Evolutionary conservation across 2,113 vertebrate species (phyloP), one percentile per base, ranked within the genome.

Genomic region (Cercocebus atys): DNA sequence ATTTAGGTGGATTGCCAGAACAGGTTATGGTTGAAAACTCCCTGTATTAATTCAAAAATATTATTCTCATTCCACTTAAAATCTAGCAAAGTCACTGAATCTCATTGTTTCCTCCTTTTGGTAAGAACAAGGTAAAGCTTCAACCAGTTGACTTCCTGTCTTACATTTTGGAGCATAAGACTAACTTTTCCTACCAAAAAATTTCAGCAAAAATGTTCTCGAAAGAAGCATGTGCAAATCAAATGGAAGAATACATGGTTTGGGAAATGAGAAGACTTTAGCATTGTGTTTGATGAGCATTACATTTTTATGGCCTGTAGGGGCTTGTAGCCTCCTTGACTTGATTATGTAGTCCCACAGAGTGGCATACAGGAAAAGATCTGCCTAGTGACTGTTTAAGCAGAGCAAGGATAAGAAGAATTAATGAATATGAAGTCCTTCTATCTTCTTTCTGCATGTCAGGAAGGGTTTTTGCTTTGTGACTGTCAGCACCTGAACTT

Each of bases 241-340:
- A 59, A 52, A 92, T 61, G 73, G 94, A 97, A 76, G 38, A 66
- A 47, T 59, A 50, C 47, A 22, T 76, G 52, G 30, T 27, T 38
- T 85, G 90, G 83, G 43, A 88, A 88, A 47, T 32, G 73, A 76
- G 40, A 82, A 20, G 40, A 32, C 3, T 32, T 35, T 8, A 88
- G 66, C 25, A 30, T 16, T 47, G 45, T 68, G 7, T 79, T 68
- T 92, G 16, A 88, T 50, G 76, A 96, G 57, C 16, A 18, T 80
- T 61, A 61, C 50, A 3, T 85, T 90, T 94, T 82, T 73, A 40
- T 70, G 52, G 57, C 43, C 7, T 45, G 68, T 3, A 57, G 25
- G 68, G 76, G 52, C 88, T 91, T 79, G 81, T 66, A 38, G 27
- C 90, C 86, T 93, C 82, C n/a, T 93, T 78, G 55, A 85, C 47